Conservation (phyloP, 2,113 vertebrate species). For the Rhinichthys klamathensis region DNA sequence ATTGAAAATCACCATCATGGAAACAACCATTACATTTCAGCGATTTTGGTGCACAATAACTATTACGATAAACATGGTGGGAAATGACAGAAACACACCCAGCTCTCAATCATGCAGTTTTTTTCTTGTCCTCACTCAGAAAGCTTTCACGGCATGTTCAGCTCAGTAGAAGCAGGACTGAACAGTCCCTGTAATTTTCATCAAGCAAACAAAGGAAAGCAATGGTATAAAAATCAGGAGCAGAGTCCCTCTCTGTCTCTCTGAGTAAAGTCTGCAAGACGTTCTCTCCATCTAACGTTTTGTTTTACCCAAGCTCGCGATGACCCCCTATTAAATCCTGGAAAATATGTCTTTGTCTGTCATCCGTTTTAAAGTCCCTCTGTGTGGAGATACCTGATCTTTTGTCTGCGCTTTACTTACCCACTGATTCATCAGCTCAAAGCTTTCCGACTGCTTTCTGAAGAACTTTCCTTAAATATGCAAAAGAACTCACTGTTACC, state of each 20-base stretch:
- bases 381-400: conserved; percentile 30
- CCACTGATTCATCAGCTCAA: not conserved
- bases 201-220: conserved; percentile 50
- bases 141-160: conserved; percentile 17
- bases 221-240: conserved; percentile 46
- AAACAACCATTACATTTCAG: conserved; percentile 43
- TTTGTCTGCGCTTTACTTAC: conserved; percentile 17
- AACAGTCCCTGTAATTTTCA: conserved; percentile 46
- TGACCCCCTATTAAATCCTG: conserved; percentile 25
- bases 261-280: not conserved
- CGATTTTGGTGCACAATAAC: conserved; percentile 27
- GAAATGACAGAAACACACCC: conserved; percentile 13
- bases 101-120: conserved; percentile 30
- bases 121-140: not conserved
- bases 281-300: not conserved
- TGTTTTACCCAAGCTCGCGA: not conserved
- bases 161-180: not conserved
- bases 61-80: conserved; percentile 31
- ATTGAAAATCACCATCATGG: conserved; percentile 49
- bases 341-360: not conserved
- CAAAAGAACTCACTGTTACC: conserved; percentile 39
- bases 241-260: not conserved
- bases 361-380: not conserved
- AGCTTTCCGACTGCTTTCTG: conserved; percentile 5
- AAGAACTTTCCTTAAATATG: conserved; percentile 23